Conservation (phyloP, 2,797 vertebrate species). For the Schizopygopsis pylzovi region DNA sequence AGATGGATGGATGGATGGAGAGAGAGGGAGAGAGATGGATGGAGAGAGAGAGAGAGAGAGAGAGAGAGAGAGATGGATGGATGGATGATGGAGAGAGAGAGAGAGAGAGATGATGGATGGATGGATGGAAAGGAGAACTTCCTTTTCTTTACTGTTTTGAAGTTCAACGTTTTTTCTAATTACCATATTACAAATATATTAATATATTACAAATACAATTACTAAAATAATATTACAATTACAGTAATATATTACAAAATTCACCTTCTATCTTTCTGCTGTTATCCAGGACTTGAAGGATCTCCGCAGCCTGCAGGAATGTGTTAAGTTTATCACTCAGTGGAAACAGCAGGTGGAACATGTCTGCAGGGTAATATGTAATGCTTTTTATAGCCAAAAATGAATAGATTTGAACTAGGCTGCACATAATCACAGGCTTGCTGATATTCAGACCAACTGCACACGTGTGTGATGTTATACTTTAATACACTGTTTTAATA, state of each 20-base stretch:
- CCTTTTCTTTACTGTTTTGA: too few relatives aligned
- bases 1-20: too few relatives aligned
- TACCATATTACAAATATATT: too few relatives aligned
- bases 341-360: constrained; percentile 60
- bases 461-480: neutral
- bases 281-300: constrained; percentile 55
- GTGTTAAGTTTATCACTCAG: constrained; percentile 59
- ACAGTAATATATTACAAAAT: too few relatives aligned
- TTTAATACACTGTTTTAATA: neutral
- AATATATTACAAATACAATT: too few relatives aligned
- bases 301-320: constrained; percentile 59
- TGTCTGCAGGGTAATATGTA: constrained; percentile 42
- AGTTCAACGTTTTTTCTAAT: neutral
- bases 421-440: neutral
- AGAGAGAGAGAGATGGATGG: neutral
- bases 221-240: too few relatives aligned
- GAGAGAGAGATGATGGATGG: neutral
- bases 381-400: neutral
- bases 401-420: neutral
- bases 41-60: neutral
- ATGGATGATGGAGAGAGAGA: too few relatives aligned
- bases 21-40: too few relatives aligned
- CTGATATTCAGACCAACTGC: neutral
- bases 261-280: neutral
- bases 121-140: too few relatives aligned